These are phyloP conservation scores for Chromis chromis DNA, from an alignment of 2,797 vertebrate genomes.

Conservation along the genomic window DNA sequence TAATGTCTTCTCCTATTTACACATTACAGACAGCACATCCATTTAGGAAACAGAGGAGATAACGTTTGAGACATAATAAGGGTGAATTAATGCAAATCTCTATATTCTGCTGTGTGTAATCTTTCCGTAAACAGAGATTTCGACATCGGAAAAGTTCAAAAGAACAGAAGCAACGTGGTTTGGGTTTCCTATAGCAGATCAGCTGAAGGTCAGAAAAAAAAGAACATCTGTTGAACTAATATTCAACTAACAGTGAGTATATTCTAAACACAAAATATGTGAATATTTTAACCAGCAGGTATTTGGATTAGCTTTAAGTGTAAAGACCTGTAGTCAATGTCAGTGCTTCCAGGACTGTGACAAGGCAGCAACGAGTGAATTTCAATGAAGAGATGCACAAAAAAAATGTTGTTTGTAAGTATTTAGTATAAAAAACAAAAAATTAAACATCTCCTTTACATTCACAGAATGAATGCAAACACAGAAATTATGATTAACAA, in stretches of 20 bases:
- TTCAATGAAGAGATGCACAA: constrained; percentile 8
- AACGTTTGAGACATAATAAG: constrained; percentile 53
- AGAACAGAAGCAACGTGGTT: constrained; percentile 1
- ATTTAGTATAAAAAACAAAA: constrained; percentile 31
- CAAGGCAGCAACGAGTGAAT: background rate
- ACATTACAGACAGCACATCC: constrained; percentile 66
- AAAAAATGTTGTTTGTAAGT: background rate
- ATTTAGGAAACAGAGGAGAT: constrained; percentile 58
- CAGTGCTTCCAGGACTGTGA: background rate
- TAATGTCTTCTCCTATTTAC: constrained; percentile 63
- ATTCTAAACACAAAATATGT: background rate
- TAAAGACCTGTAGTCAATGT: background rate
- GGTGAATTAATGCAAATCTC: constrained; percentile 39
- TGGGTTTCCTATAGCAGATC: constrained; percentile 3
- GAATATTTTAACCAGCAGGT: background rate
- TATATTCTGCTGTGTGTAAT: constrained; percentile 12
- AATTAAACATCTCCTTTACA: background rate
- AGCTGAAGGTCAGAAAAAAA: background rate
- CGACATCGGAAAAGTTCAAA: background rate
- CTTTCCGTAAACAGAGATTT: constrained; percentile 29
- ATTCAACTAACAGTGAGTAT: background rate
- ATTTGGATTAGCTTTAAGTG: background rate
- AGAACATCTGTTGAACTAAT: background rate
- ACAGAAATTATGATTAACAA: background rate
- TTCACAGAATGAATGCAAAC: constrained; percentile 1